These are phyloP conservation scores for Parazoanthus swiftii DNA, from an alignment of 92 coral and sea anemone species.

Conservation along the genomic window DNA sequence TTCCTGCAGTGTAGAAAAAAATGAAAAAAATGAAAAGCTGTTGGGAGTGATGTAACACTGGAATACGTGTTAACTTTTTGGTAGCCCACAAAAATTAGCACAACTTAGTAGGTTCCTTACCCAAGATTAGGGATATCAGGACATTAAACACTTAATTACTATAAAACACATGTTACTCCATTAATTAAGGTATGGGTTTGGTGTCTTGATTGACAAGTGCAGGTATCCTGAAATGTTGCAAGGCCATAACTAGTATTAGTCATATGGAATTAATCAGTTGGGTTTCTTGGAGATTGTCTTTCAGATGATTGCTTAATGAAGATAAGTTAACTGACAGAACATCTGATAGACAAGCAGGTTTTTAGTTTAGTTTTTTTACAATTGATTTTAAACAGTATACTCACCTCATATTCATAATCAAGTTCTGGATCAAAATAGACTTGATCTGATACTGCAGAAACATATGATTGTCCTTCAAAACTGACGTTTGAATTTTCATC, in stretches of 20 bases:
- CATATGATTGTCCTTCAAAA: constrained; percentile 57
- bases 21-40: background rate
- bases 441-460: constrained; percentile 86
- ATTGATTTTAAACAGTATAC: constrained; percentile 30
- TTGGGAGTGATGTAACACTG: background rate
- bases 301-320: constrained; percentile 11
- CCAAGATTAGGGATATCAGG: background rate
- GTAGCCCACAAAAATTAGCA: background rate
- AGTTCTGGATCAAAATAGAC: constrained; percentile 94
- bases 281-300: background rate
- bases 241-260: background rate
- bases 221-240: background rate
- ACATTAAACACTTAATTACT: constrained; percentile 3
- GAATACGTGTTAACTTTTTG: background rate
- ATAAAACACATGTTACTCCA: constrained; percentile 17
- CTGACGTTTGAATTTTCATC: constrained; percentile 61
- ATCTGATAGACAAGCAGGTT: constrained; percentile 43
- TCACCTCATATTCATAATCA: constrained; percentile 97
- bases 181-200: background rate
- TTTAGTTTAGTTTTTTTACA: constrained; percentile 8
- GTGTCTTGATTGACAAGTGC: constrained; percentile 3
- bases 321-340: constrained; percentile 24
- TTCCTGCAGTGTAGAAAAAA: constrained; percentile 65
- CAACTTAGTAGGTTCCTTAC: background rate
- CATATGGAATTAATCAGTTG: background rate